phyloP scores from a whole-genome alignment of 2,797 vertebrate genomes.

The Crypturellus tataupa region DNA sequence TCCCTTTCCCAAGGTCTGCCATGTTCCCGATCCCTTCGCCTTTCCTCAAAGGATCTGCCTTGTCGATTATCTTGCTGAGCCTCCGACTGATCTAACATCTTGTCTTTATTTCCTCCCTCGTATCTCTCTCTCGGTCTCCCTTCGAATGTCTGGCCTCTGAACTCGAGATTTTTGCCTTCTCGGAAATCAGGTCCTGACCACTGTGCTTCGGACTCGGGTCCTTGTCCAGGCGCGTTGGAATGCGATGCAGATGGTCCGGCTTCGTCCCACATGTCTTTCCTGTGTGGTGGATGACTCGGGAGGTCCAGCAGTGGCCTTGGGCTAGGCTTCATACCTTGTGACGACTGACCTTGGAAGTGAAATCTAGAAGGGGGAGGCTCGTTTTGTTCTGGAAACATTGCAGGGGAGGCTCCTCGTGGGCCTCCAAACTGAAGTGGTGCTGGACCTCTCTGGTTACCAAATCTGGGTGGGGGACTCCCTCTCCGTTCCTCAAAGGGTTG shows the following conservation, averaged over 20 bases:
- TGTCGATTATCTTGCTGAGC: constrained; percentile 84
- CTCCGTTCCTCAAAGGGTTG: constrained; percentile 75
- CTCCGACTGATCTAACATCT: constrained; percentile 76
- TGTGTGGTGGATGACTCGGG: constrained; percentile 85
- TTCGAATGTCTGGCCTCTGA: constrained; percentile 78
- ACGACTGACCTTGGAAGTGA: constrained; percentile 79
- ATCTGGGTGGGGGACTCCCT: constrained; percentile 77
- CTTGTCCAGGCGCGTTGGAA: constrained; percentile 75
- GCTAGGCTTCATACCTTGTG: constrained; percentile 77
- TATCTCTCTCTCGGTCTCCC: constrained; percentile 88
- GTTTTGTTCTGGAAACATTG: constrained; percentile 78
- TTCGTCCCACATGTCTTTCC: constrained; percentile 83
- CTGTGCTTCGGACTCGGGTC: constrained; percentile 82
- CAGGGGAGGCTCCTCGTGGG: constrained; percentile 82
- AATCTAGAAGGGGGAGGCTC: constrained; percentile 79
- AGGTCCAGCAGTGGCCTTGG: constrained; percentile 89
- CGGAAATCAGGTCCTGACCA: constrained; percentile 85
- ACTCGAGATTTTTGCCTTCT: constrained; percentile 86
- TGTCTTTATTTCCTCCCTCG: constrained; percentile 86
- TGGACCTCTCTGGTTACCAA: constrained; percentile 82
- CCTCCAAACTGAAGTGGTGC: constrained; percentile 85
- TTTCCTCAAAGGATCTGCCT: constrained; percentile 87
- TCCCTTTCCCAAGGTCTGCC: constrained; percentile 86
- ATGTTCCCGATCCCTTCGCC: constrained; percentile 88
- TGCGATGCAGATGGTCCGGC: constrained; percentile 72